Conservation (phyloP, 2,113 vertebrate genomes). For the Orycteropus afer region DNA sequence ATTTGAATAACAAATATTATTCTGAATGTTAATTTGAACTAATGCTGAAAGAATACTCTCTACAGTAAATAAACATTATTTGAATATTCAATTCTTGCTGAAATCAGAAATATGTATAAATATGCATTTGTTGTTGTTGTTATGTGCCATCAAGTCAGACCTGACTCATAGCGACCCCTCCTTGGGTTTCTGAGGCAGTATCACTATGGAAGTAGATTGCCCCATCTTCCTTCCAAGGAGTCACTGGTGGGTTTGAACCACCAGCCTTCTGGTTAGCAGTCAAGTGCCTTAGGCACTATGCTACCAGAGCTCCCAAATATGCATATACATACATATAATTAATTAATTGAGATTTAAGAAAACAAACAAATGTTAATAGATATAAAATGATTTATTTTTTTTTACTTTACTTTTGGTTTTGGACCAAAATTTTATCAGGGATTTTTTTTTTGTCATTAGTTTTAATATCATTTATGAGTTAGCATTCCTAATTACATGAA, state of each 20-base stretch:
- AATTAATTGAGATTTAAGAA: neutral
- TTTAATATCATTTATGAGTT: neutral
- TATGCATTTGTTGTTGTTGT: no score
- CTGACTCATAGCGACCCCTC: no score
- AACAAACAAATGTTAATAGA: neutral
- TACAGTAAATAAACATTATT: slow-evolving; percentile 3
- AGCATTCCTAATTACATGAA: neutral
- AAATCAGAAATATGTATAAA: slow-evolving; percentile 27
- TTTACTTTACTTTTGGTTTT: slow-evolving; percentile 6
- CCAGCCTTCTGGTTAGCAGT: no score
- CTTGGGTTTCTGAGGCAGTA: no score
- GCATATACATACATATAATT: neutral
- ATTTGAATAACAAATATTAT: neutral
- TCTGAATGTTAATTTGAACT: neutral
- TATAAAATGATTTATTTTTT: neutral
- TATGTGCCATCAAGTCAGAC: no score
- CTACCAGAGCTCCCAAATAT: no score
- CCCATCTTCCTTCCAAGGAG: no score
- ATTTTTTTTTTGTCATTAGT: neutral
- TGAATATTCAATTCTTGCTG: neutral
- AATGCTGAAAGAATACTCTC: neutral
- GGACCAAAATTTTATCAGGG: neutral
- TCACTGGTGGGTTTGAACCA: no score
- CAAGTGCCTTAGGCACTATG: no score
- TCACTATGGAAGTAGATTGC: no score